Evolutionary conservation across 2,888 invertebrate species (phyloP), one percentile per base, ranked within the genome.

Genomic region (Ptychoptera contaminata): DNA sequence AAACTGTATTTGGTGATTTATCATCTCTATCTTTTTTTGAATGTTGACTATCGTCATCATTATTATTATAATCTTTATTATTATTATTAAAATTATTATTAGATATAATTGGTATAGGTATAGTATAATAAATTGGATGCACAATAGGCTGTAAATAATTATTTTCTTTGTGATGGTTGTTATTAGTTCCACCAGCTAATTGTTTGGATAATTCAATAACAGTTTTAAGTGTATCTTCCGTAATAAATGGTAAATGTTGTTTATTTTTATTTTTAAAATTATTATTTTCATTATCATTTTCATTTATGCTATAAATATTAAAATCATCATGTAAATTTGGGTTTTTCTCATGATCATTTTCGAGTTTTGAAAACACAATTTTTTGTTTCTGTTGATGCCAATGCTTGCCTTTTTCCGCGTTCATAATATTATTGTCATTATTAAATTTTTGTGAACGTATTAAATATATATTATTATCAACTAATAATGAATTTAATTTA

Each of bases 121-220:
- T 8, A 1, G 56, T 53, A 16, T 63, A 45, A n/a, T 61, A 58
- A 1, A 63, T 52, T 1, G 66, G 65, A 39, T 61, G 63, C 10
- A 64, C 44, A 9, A 62, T 54, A 7, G 59, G 57, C 14, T 57
- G 58, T 0, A 56, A 56, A 44, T 57, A 62, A 46, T 40, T 44
- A 34, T 38, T 11, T 12, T 42, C 29, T 32, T 32, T 9, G 3
- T 11, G 15, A n/a, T 12, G 15, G 8, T 23, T 35, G 5, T 32
- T 30, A 12, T 42, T 16, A 15, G 34, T 16, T 23, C 12, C 16
- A 5, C 14, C 16, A 39, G 63, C 58, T 63, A 66, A 62, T 52
- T 66, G 64, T 46, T 66, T 63, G 1, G 65, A 66, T 5, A 66
- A 49, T 43, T 66, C 63, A 38, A 66, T 50, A 1, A 66, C 61